Evolutionary conservation across 2,113 vertebrate genomes (phyloP), one percentile per base, ranked within the genome.

Genomic region (Solenodon paradoxus): DNA sequence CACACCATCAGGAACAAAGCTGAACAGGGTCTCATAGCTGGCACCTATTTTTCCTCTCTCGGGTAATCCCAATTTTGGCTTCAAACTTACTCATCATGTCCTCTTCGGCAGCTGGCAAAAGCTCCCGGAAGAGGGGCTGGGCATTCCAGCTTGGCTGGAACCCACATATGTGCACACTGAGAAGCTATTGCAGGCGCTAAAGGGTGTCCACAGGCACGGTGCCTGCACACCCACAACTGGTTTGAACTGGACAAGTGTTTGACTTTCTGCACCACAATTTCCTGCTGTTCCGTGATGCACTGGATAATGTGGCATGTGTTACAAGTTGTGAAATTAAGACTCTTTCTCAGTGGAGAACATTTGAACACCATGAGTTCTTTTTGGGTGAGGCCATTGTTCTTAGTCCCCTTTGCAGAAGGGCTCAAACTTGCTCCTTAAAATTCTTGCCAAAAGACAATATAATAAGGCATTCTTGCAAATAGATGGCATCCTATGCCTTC

Each of bases 171-270:
- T 5, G 16, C 1, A 2, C 1, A 5, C 4, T 1, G 10, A 20
- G 17, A 22, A 47, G 63, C 20, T 12, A 19, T 4, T 47, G 6
- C 17, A 57, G 59, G 7, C 13, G 3, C 4, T 11, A 2, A 61
- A 79, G 32, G 19, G n/a, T n/a, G 13, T 5, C 40, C 17, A 0
- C 0, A 13, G 26, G 9, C 6, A 24, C 1, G 0, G 12, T 3
- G 57, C 32, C 74, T 10, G 26, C 53, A 1, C 4, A 53, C 24
- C 5, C 28, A 19, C 26, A 40, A n/a, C n/a, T n/a, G n/a, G n/a
- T n/a, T n/a, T n/a, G 74, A 24, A 10, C 7, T 20, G 6, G 38
- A 32, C n/a, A 51, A 57, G 55, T 38, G 22, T 30, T 61, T 4
- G 53, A 17, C 38, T 66, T 88, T n/a, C 35, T 49, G 35, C 15